Base-by-base conservation (phyloP, 2,113 vertebrate genomes). In the Heteronetta atricapilla region DNA sequence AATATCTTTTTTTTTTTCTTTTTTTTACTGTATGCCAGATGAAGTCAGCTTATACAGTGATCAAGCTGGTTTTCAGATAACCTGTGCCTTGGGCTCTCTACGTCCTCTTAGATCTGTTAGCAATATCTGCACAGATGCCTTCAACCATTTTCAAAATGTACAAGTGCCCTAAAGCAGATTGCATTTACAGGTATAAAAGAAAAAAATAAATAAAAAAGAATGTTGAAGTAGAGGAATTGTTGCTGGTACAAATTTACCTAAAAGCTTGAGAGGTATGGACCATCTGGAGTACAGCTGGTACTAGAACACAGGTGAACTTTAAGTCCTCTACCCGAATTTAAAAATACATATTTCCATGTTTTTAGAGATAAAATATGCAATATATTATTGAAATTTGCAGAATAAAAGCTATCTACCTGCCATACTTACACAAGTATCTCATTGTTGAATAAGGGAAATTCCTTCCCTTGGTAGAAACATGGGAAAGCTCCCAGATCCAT, bases 181-280 rank as follows among this genome's bases (percentile, higher is more conserved):
- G 34, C 3, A 8, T 76, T 77, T 7, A 2, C 1, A 0, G 5
- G 4, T 52, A 8, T 21, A 26, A 16, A 50, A 23, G 22, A 68
- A 76, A 64, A 63, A n/a, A 48, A 66, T n/a, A 31, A 67, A 25
- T 15, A 31, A 42, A 31, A 36, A 5, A 33, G 26, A 25, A 85
- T n/a, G 7, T 23, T 10, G n/a, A 82, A 79, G 8, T 66, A 34
- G 69, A 53, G 20, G 13, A 68, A 59, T 82, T 90, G 10, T 44
- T 82, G 9, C 29, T 70, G 23, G n/a, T 36, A 73, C 10, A 69
- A 40, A 73, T 86, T 92, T 67, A 68, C 15, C 25, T 73, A 8
- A 46, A 59, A 10, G 1, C 11, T 8, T 48, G 28, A 79, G 66
- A 85, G 10, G 10, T 2, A 1, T 59, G 31, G 7, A 42, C 42